phyloP scores from a whole-genome alignment of 2,888 invertebrate species.

The Drosophila borealis region DNA sequence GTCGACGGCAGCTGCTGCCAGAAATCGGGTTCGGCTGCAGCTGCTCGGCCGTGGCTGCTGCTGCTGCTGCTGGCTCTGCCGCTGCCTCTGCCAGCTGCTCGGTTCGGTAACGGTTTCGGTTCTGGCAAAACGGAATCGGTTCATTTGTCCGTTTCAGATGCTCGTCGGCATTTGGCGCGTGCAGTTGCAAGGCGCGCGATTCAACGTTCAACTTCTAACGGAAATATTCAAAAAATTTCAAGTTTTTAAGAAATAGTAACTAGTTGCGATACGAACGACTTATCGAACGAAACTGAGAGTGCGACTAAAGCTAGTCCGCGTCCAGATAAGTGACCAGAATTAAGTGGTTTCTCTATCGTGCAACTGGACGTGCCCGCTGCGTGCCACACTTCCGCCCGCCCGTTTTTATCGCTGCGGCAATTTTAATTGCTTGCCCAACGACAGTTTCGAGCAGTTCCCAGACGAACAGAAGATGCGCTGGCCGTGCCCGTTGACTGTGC shows the following conservation, averaged over 20 bases:
- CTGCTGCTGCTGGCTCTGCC: slow-evolving; percentile 1
- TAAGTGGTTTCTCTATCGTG: slow-evolving; percentile 20
- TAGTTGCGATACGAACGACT: too few species aligned
- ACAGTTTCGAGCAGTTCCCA: slow-evolving; percentile 27
- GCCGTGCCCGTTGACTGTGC: slow-evolving; percentile 8
- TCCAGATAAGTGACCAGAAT: too few species aligned
- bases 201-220: neutral
- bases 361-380: too few species aligned
- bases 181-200: slow-evolving; percentile 58
- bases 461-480: too few species aligned
- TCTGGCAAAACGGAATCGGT: slow-evolving; percentile 31
- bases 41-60: slow-evolving; percentile 12
- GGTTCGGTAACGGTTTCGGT: slow-evolving; percentile 22
- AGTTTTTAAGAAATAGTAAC: slow-evolving; percentile 5
- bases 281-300: too few species aligned
- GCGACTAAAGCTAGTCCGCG: too few species aligned
- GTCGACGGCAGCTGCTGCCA: neutral
- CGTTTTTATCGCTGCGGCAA: neutral
- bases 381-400: slow-evolving; percentile 24
- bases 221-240: slow-evolving; percentile 17
- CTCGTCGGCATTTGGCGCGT: slow-evolving; percentile 76
- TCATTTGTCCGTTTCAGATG: slow-evolving; percentile 64
- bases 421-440: slow-evolving; percentile 4
- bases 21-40: slow-evolving; percentile 19
- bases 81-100: too few species aligned